Conservation (phyloP, 2,797 vertebrate species). For the Falco concolor region DNA sequence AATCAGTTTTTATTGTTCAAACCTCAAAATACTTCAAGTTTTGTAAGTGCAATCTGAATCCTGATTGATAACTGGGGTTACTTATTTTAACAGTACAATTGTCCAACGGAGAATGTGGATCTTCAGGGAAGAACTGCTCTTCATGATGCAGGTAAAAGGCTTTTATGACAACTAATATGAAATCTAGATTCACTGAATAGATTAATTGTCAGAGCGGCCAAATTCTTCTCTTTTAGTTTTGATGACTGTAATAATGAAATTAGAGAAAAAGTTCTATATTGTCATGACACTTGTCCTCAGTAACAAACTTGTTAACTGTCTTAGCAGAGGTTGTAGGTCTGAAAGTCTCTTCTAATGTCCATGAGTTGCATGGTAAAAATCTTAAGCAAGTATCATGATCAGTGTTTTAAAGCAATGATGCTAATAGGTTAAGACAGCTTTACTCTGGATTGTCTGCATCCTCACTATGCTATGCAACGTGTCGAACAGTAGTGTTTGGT, state of each 20-base stretch:
- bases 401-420: not conserved
- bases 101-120: conserved; percentile 92
- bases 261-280: not conserved
- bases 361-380: not conserved
- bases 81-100: conserved; percentile 84
- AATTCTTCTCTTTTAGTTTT: not conserved
- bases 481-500: fast-evolving
- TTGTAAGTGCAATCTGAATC: not conserved
- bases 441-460: not conserved
- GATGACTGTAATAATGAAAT: not conserved
- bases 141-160: conserved; percentile 88
- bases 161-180: not conserved
- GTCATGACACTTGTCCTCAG: fast-evolving
- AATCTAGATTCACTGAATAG: not conserved
- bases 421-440: not conserved
- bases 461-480: fast-evolving
- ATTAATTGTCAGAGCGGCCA: not conserved
- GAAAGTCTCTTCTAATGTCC: not conserved
- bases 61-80: not conserved
- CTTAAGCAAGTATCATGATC: fast-evolving
- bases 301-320: not conserved
- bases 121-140: conserved; percentile 91
- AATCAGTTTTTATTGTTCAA: not conserved
- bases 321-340: not conserved
- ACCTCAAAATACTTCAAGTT: not conserved